Conservation (phyloP, 2,888 invertebrate genomes). For the Thumatha senex region DNA sequence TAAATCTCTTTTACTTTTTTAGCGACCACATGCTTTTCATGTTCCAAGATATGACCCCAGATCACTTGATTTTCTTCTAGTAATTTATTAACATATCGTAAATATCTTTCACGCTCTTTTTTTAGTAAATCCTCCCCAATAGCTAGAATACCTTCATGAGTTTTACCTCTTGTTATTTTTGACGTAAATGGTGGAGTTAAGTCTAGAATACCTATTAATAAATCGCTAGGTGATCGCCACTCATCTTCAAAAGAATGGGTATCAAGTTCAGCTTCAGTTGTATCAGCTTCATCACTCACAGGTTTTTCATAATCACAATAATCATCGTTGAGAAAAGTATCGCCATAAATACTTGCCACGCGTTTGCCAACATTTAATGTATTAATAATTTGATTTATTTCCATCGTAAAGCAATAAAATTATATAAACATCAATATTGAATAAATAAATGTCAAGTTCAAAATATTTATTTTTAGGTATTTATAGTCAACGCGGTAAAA, state of each 20-base stretch:
- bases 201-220: constrained; percentile 61
- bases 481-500: too few relatives aligned
- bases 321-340: constrained; percentile 60
- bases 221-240: constrained; percentile 75
- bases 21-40: constrained; percentile 51
- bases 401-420: constrained; percentile 36
- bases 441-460: too few relatives aligned
- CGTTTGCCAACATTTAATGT: constrained; percentile 46
- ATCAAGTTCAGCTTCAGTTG: constrained; percentile 1
- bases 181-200: constrained; percentile 73
- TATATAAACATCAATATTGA: too few relatives aligned
- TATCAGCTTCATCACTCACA: constrained; percentile 7
- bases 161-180: constrained; percentile 67
- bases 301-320: constrained; percentile 39
- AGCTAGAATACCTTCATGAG: constrained; percentile 68
- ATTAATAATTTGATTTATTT: constrained; percentile 43
- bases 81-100: constrained; percentile 42
- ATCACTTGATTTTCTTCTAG: constrained; percentile 62
- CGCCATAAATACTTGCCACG: constrained; percentile 65
- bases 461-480: too few relatives aligned
- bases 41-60: constrained; percentile 60
- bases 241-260: constrained; percentile 24
- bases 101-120: constrained; percentile 51
- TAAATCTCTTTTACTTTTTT: constrained; percentile 56
- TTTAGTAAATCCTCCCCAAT: constrained; percentile 63